A percentile compares a stretch with the other conserved stretches of the same genome.
phyloP scores from a whole-genome alignment of 2,797 vertebrate species.

The Syngnathus acus region DNA sequence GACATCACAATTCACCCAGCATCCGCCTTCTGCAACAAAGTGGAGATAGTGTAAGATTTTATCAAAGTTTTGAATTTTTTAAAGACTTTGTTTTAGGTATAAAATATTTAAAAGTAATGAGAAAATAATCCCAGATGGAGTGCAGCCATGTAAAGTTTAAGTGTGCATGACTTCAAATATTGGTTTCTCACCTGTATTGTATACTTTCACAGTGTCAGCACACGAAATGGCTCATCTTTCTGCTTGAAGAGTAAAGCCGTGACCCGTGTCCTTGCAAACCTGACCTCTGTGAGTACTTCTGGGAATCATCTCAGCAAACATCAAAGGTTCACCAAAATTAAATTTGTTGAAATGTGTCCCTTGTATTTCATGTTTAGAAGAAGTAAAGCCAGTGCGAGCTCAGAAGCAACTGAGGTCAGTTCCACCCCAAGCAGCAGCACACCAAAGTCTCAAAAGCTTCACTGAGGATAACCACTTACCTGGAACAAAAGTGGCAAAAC shows the following conservation, averaged over 20 bases:
- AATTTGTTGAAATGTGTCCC: no score
- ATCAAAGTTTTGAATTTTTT: not conserved
- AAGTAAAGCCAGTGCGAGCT: not conserved
- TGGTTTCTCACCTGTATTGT: slow-evolving; percentile 9
- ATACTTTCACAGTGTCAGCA: slow-evolving; percentile 43
- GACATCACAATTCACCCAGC: slow-evolving; percentile 49
- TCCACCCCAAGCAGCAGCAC: not conserved
- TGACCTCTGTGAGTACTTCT: slow-evolving; percentile 45
- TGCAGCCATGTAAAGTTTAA: not conserved
- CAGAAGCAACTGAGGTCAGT: not conserved
- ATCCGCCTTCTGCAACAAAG: slow-evolving; percentile 39
- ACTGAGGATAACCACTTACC: not conserved
- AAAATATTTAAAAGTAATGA: not conserved
- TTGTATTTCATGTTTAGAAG: not conserved
- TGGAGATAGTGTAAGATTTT: slow-evolving; percentile 62
- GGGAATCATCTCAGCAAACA: not conserved
- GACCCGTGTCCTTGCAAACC: not conserved
- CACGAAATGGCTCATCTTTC: slow-evolving; percentile 15
- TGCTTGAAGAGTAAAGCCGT: slow-evolving; percentile 46
- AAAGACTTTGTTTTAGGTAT: not conserved
- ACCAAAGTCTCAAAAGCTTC: not conserved
- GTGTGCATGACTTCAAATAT: not conserved
- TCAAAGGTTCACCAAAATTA: not conserved
- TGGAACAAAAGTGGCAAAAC: not conserved
- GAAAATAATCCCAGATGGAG: not conserved